Conservation (phyloP, 1,140 invertebrate species). For the Trinorchestia longiramus region DNA sequence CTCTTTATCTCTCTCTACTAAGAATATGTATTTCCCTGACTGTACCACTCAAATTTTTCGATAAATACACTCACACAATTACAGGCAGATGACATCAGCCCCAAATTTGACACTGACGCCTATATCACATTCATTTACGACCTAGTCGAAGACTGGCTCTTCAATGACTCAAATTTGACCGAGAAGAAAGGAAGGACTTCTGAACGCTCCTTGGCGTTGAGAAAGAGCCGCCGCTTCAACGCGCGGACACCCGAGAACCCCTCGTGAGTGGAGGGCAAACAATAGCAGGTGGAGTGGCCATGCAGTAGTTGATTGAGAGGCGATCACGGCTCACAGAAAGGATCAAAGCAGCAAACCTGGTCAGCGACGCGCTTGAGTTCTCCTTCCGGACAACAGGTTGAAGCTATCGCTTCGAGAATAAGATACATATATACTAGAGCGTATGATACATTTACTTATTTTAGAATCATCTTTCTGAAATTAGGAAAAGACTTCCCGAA, state of each 20-base stretch:
- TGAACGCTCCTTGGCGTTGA: not conserved
- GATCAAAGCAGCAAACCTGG: not conserved
- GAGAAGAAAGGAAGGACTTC: not conserved
- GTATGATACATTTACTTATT: too few relatives aligned
- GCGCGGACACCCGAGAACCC: not conserved
- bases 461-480: too few relatives aligned
- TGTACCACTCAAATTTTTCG: too few relatives aligned
- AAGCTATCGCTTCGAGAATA: not conserved
- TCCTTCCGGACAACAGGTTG: not conserved
- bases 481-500: too few relatives aligned
- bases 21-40: too few relatives aligned
- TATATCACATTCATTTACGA: not conserved
- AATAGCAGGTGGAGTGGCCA: not conserved
- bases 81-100: too few relatives aligned
- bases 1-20: too few relatives aligned
- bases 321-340: not conserved
- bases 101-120: not conserved
- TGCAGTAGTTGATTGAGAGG: slow-evolving; percentile 9
- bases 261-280: not conserved
- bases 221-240: not conserved
- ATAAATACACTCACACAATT: too few relatives aligned
- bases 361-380: not conserved
- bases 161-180: not conserved
- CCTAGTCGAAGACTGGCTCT: not conserved
- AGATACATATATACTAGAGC: too few relatives aligned